Evolutionary conservation across 2,113 vertebrate species (phyloP).

Genomic region (Parus major): DNA sequence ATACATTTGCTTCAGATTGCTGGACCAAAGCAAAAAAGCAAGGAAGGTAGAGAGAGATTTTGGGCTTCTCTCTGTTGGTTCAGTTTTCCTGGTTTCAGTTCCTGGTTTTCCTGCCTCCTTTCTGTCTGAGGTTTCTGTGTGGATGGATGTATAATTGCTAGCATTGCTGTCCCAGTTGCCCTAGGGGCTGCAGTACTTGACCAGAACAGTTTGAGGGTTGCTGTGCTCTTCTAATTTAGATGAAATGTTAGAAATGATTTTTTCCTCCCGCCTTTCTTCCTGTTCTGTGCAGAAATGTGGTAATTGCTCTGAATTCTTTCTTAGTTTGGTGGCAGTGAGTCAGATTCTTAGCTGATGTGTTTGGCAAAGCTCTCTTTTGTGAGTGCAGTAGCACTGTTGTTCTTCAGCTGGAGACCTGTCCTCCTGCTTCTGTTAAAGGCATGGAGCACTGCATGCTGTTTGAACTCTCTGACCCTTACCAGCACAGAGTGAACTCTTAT

Average conservation of each 20-base stretch:
- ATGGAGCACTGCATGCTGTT: not conserved
- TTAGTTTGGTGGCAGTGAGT: slow-evolving; percentile 3
- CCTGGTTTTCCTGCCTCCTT: slow-evolving; percentile 3
- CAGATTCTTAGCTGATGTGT: slow-evolving; percentile 10
- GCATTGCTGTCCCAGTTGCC: slow-evolving; percentile 22
- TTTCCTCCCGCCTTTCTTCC: not conserved
- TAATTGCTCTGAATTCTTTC: slow-evolving; percentile 24
- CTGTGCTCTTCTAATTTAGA: slow-evolving; percentile 44
- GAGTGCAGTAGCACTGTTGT: not conserved
- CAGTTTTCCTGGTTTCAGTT: not conserved
- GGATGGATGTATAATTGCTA: slow-evolving; percentile 23
- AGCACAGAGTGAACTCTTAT: not conserved
- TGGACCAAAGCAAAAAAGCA: not conserved
- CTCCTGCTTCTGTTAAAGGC: not conserved
- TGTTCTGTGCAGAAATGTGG: not conserved
- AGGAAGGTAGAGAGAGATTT: not conserved
- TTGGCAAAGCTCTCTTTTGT: not conserved
- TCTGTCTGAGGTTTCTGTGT: slow-evolving; percentile 1
- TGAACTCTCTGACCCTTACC: not conserved
- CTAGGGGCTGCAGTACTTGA: slow-evolving; percentile 8
- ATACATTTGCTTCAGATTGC: not conserved
- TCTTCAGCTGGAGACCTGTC: not conserved
- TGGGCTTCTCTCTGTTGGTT: not conserved
- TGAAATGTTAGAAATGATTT: not conserved
- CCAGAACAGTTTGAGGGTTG: slow-evolving; percentile 1